Percentiles rank a stretch among this genome's conserved stretches.
Conservation (phyloP, 2,113 vertebrate genomes). For the Conger conger region DNA sequence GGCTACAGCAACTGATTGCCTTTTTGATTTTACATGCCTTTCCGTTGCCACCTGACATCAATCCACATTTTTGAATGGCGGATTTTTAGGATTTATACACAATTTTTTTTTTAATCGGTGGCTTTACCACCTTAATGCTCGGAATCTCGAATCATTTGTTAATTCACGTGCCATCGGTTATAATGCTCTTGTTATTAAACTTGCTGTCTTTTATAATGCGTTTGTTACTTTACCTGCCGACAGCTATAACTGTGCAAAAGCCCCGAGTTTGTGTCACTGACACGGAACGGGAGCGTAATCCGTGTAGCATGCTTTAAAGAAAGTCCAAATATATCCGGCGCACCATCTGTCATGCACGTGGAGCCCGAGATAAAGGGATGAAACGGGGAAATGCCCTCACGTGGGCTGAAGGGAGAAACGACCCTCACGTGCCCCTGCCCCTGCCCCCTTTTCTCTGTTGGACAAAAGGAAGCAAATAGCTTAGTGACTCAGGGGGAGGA, state of each 20-base stretch:
- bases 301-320: background rate
- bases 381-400: constrained; percentile 40
- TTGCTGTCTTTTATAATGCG: no score
- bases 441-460: constrained; percentile 36
- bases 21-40: background rate
- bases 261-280: background rate
- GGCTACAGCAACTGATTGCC: background rate
- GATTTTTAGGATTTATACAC: background rate
- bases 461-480: constrained; percentile 37
- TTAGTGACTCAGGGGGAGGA: constrained; percentile 46
- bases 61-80: background rate
- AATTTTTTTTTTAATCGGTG: background rate
- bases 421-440: constrained; percentile 37
- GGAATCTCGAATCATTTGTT: no score
- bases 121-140: background rate
- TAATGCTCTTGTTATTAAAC: no score
- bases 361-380: constrained; percentile 41
- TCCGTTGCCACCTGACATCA: background rate
- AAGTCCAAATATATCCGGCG: background rate
- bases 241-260: no score
- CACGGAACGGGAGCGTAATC: background rate
- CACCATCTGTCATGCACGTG: constrained; percentile 55
- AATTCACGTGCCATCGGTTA: no score
- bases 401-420: constrained; percentile 42
- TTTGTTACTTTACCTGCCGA: no score